Base-by-base conservation (phyloP, 2,888 invertebrate species). In the Carcina quercana region DNA sequence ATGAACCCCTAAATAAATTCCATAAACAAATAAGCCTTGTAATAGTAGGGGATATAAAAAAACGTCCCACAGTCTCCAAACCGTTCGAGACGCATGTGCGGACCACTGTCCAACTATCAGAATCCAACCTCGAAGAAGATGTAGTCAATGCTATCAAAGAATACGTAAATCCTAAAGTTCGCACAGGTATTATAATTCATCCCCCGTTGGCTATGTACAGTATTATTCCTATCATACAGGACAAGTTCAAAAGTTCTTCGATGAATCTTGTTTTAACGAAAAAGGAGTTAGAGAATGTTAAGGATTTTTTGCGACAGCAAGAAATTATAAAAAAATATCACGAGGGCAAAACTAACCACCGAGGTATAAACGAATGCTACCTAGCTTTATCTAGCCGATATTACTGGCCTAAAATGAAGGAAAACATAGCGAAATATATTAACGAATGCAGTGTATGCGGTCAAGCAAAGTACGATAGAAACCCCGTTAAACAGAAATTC, bases 401-500 rank as follows among this genome's bases (percentile, higher is more conserved):
- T 37, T 32, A 39, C 30, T 33, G 35, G 41, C 41, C 40, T 2
- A 40, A 37, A 20, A 37, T 38, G 30, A 38, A 32, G 20, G 37
- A 37, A 6, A 12, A 25, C 2, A 30, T 42, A 11, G 25, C 37
- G 3, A 32, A 37, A 20, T 4, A 27, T 35, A 42, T 45, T 12
- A 38, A 25, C 13, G 26, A 26, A 2, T 32, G 32, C 15, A 32
- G 30, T 15, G 28, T 43, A 2, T 45, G 46, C 15, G 42, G 40
- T 6, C 25, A 25, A 14, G 25, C 25, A 2, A 25, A 25, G n/a
- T 25, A 25, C 8, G 40, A 46, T 20, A 13, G 47, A 3, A 40
- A 47, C 10, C 44, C 50, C 1, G 29, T 49, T n/a, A 35, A 30
- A 36, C 40, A 28, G 5, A 26, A 35, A 26, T 39, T 40, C 27